phyloP scores from a whole-genome alignment of 2,797 vertebrate species.

The Erithacus rubecula region DNA sequence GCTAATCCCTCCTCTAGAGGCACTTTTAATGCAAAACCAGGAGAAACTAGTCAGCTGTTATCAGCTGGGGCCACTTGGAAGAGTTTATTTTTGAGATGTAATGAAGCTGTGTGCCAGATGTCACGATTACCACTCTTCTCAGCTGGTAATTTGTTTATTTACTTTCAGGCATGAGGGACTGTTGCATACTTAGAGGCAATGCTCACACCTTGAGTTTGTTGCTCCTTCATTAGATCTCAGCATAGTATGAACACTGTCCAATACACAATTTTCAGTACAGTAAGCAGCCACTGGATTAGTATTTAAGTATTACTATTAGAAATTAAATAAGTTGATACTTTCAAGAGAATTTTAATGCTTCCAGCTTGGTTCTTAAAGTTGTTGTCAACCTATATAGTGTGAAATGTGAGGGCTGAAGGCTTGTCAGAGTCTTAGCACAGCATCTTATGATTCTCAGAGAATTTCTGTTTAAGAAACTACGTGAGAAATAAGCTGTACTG shows the following conservation, averaged over 20 bases:
- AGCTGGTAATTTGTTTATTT: not conserved
- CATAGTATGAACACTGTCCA: fast-evolving
- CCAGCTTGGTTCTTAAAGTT: not conserved
- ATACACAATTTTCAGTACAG: not conserved
- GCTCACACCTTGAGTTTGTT: not conserved
- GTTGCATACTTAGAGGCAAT: not conserved
- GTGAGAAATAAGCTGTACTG: not conserved
- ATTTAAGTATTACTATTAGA: not conserved
- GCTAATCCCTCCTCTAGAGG: not conserved
- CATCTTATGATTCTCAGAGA: not conserved
- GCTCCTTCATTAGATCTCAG: not conserved
- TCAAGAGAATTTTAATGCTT: not conserved
- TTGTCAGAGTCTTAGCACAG: not conserved
- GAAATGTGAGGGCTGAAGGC: not conserved
- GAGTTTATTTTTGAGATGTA: constrained; percentile 2
- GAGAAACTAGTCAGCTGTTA: not conserved
- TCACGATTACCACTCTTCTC: not conserved
- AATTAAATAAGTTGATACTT: not conserved
- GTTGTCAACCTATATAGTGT: not conserved
- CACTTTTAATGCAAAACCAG: not conserved
- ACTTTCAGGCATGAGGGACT: not conserved
- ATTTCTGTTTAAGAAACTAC: not conserved
- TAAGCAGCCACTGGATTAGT: not conserved
- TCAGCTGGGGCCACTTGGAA: not conserved
- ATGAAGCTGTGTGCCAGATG: not conserved